Evolutionary conservation across 2,888 invertebrate genomes (phyloP).

Genomic region (Cephonodes hylas): DNA sequence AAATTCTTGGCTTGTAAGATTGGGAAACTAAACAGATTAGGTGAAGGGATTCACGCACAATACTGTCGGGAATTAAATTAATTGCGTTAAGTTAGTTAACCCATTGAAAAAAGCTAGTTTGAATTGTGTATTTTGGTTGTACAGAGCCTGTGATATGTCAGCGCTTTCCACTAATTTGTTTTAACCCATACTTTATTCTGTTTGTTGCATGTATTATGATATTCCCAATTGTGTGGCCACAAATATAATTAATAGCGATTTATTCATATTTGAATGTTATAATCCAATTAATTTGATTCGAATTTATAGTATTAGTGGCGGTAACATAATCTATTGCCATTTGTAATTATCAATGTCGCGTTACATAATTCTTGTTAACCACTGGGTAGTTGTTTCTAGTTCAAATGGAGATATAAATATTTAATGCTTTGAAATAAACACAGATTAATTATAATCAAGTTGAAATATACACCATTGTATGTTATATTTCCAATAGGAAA

Average conservation of each 20-base stretch:
- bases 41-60: not conserved
- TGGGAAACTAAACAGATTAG: constrained; percentile 10
- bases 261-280: not conserved
- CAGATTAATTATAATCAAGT: too few relatives aligned
- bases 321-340: not conserved
- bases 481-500: too few relatives aligned
- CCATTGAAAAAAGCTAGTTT: not conserved
- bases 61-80: constrained; percentile 7
- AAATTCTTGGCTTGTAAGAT: constrained; percentile 10
- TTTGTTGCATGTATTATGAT: not conserved
- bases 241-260: not conserved
- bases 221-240: not conserved
- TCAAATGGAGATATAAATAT: too few relatives aligned
- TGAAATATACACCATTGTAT: too few relatives aligned
- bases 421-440: too few relatives aligned
- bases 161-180: too few relatives aligned
- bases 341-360: not conserved
- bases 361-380: not conserved
- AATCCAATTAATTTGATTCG: not conserved
- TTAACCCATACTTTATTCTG: not conserved
- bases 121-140: too few relatives aligned
- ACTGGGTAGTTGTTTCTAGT: not conserved
- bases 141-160: too few relatives aligned
- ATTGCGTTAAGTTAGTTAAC: not conserved
- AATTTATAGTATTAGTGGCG: not conserved